Evolutionary conservation across 2,888 invertebrate species (phyloP), one percentile per base, ranked within the genome.

Genomic region (Yponomeuta cagnagella): DNA sequence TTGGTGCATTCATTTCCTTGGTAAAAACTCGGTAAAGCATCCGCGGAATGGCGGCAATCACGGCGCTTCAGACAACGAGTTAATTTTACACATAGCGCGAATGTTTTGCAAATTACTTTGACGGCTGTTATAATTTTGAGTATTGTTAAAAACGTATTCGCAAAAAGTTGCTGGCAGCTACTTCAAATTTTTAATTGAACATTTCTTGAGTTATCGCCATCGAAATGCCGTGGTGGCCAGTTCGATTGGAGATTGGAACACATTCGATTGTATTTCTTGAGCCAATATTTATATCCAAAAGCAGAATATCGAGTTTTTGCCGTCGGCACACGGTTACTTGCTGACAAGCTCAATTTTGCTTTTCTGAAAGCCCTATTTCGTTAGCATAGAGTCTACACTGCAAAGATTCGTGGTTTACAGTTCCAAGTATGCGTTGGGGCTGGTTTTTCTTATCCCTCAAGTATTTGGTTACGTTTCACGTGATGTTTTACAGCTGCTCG

Each of bases 281-380:
- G 63, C 70, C 70, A 70, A 70, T 70, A 70, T 70, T 64, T 64
- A 64, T 85, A 85, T 83, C 84, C 81, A 86, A 85, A 86, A 84
- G 83, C 78, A 80, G 86, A 81, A 79, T 79, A 76, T 78, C 79
- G 75, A 83, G 79, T 88, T 89, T 87, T 88, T 81, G 76, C 75
- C 73, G 75, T 75, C 76, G 78, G 79, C 79, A 76, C 76, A 78
- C 81, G 75, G 77, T 77, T 71, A 75, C 72, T 74, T 78, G 77
- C 79, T 75, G 75, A 75, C 52, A 75, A 80, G 72, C 69, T 73
- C 74, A 37, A 74, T 72, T 75, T 73, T 81, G 78, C 52, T 75
- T 10, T 6, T 12, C 48, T 48, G 69, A 64, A 68, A 48, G 31
- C 31, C 68, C 48, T 33, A 15, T 33, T 37, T 33, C 15, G 12